Conservation (phyloP, 2,888 invertebrate genomes). For the Melipona beecheii region DNA sequence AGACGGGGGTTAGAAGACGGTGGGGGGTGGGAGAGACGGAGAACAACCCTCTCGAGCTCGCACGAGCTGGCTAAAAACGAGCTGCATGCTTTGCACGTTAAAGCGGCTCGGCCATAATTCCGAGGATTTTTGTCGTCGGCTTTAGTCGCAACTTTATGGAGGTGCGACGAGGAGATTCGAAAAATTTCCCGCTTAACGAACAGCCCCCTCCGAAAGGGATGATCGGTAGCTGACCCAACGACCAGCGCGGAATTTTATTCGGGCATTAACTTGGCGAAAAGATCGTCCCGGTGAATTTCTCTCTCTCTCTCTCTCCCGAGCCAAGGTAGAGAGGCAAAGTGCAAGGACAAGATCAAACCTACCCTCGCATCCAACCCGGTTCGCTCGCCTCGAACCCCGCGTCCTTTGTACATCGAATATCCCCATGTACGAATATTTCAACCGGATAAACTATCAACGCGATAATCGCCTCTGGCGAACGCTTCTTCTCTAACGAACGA, state of each 20-base stretch:
- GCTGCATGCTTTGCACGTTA: conserved; percentile 74
- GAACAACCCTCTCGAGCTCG: conserved; percentile 57
- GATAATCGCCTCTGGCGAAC: conserved; percentile 63
- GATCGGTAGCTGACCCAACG: conserved; percentile 59
- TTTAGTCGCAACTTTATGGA: conserved; percentile 72
- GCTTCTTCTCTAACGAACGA: conserved; percentile 62
- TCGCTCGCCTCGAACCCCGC: neutral
- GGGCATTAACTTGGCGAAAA: conserved; percentile 23
- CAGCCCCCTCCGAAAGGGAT: conserved; percentile 56
- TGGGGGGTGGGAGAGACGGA: neutral
- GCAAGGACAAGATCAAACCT: conserved; percentile 1
- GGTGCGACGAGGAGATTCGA: conserved; percentile 56
- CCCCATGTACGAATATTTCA: conserved; percentile 63
- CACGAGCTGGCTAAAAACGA: conserved; percentile 71
- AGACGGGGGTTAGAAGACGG: neutral
- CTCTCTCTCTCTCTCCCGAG: neutral
- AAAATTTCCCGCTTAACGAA: conserved; percentile 76
- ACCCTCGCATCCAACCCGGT: conserved; percentile 9
- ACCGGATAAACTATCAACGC: conserved; percentile 64
- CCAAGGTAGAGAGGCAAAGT: neutral
- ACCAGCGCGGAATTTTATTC: conserved; percentile 49
- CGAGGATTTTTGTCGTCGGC: conserved; percentile 76
- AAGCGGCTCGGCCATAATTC: conserved; percentile 75
- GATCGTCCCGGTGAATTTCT: neutral
- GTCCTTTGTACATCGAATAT: conserved; percentile 35